Base-by-base conservation (phyloP, 2,113 vertebrate genomes). In the Silurus asotus region DNA sequence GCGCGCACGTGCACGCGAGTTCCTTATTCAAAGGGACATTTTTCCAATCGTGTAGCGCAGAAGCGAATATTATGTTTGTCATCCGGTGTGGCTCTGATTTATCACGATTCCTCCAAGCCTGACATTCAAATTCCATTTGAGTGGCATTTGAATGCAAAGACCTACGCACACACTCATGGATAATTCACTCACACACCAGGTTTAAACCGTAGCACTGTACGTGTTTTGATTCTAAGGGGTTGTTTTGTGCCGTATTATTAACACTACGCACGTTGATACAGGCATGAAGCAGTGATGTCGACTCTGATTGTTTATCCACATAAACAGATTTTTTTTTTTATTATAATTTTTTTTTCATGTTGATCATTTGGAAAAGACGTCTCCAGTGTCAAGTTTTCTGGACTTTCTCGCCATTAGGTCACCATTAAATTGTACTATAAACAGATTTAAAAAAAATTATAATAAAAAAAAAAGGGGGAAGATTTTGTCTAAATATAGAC, bases 11-110 rank as follows among this genome's bases (percentile, higher is more conserved):
- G 28, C 6, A 13, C 14, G 2, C 15, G 51, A 13, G 77, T 59
- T n/a, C 88, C 86, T 94, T 90, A 94, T 95, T 94, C 89, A 90
- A 92, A 89, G 91, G 91, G 93, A 94, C 93, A 65, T 91, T 93
- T 94, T 93, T 94, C 93, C 93, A 92, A 93, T 94, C 89, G 90
- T 28, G 74, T 89, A 19, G 80, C 59, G 85, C 91, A 89, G 91
- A 87, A 83, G 92, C 90, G 92, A 92, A 92, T 94, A 93, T 93
- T 93, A 89, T 93, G 92, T 94, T 94, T 95, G 93, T 94, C 92
- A 86, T 94, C 77, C 90, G 90, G 89, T 87, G 87, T 80, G 87
- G 85, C 84, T 90, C 91, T 93, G 93, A 94, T 94, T 93, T 93
- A 93, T 94, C 92, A 91, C 88, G 87, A 90, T 90, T 90, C 87